Evolutionary conservation across 2,888 invertebrate genomes (phyloP).

Genomic region (Strigamia transsilvanica): DNA sequence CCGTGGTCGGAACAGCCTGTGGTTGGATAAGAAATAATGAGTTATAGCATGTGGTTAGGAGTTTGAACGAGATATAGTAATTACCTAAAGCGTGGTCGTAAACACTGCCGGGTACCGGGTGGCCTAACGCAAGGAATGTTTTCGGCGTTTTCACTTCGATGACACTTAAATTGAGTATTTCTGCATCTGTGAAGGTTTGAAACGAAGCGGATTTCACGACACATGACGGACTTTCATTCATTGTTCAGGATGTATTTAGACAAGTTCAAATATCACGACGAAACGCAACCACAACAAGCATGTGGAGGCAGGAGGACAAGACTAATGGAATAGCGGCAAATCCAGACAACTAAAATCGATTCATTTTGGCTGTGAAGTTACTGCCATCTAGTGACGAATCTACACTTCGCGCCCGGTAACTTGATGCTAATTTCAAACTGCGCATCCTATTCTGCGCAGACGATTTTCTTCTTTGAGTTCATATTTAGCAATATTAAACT

Average conservation of each 20-base stretch:
- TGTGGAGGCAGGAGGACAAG: too few relatives aligned
- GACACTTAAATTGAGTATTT: slow-evolving; percentile 81
- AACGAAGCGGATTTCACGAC: slow-evolving; percentile 60
- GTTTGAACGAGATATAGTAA: too few relatives aligned
- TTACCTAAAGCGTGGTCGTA: slow-evolving; percentile 84
- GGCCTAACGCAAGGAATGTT: slow-evolving; percentile 82
- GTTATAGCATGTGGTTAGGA: not conserved
- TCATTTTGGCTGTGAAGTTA: too few relatives aligned
- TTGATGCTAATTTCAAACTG: too few relatives aligned
- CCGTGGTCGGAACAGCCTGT: slow-evolving; percentile 67
- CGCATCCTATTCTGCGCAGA: too few relatives aligned
- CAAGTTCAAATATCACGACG: not conserved
- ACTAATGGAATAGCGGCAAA: too few relatives aligned
- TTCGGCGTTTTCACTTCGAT: slow-evolving; percentile 79
- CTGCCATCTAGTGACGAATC: too few relatives aligned
- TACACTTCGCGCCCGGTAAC: too few relatives aligned
- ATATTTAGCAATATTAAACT: too few relatives aligned
- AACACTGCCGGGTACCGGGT: slow-evolving; percentile 84
- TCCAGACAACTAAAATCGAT: too few relatives aligned
- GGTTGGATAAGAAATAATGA: not conserved
- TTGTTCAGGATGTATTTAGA: not conserved
- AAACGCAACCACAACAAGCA: too few relatives aligned
- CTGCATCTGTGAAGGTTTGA: slow-evolving; percentile 77
- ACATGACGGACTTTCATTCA: not conserved
- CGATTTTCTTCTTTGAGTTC: too few relatives aligned